Evolutionary conservation across 37 sponge, comb jelly and placozoan species (phyloP), one percentile per base, ranked within the genome.

Genomic region (Diacarnus erythraeanus): DNA sequence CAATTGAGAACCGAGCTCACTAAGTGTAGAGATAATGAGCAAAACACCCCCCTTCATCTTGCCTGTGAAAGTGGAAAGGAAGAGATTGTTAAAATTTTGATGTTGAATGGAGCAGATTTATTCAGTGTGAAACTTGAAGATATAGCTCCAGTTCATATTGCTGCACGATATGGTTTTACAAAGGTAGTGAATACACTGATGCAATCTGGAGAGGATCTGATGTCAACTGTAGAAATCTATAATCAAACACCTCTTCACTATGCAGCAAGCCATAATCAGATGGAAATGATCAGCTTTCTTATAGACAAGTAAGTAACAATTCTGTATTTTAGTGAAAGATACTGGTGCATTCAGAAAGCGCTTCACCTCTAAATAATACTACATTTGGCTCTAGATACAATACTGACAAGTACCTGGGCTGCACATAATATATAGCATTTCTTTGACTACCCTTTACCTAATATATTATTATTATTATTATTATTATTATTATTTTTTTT

Each of bases 181-280:
- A 65, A 86, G 61, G 88, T 95, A 10, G 93, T 83, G 26, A 29
- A 63, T 38, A 71, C 84, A 37, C 83, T 97, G 63, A 42, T 89
- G 5, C 38, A 83, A 38, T 43, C 79, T 6, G 83, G 71, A 18
- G 25, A 43, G 26, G 57, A 54, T 21, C 58, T 81, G 30, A 22
- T 90, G 30, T 64, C 88, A 37, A 76, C 63, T 5, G 15, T 35
- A 10, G 89, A 93, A 26, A 51, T 31, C 57, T 54, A 85, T 22
- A 77, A 74, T 22, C 57, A 69, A 64, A 90, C 97, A 4, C 94
- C 97, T 1, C 83, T 96, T 6, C 97, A 96, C 65, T 80, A 82
- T 61, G 97, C 97, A 20, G 97, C 94, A 39, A 58, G 79, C 75
- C 37, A 77, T 42, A 87, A 90, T 70, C 80, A 90, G n/a, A 74